These are phyloP conservation scores for Myotis planiceps DNA, from an alignment of 2,797 vertebrate species.

Conservation along the genomic window DNA sequence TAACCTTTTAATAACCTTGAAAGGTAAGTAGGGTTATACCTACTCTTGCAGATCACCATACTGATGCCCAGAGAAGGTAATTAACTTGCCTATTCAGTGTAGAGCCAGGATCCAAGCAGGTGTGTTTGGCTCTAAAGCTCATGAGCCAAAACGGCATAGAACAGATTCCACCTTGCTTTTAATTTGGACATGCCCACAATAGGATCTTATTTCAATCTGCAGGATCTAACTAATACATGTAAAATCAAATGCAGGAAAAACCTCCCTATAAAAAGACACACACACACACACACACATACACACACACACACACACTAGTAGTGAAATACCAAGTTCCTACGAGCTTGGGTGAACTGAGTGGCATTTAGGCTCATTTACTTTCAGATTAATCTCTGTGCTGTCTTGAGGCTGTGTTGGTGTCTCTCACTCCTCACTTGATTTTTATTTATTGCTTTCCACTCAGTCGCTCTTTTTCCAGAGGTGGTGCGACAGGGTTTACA, in stretches of 20 bases:
- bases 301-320: background rate
- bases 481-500: background rate
- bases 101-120: background rate
- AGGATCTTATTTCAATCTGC: background rate
- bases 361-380: background rate
- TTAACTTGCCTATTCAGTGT: no score
- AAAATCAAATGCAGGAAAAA: background rate
- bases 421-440: background rate
- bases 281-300: no score
- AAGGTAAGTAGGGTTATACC: background rate
- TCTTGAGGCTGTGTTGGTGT: fast-evolving
- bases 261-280: background rate
- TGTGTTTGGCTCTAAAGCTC: background rate
- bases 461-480: background rate
- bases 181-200: fast-evolving
- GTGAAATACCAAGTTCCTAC: background rate
- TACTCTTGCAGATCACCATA: background rate
- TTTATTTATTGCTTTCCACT: conserved; percentile 13
- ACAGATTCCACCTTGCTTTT: fast-evolving
- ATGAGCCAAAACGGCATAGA: fast-evolving
- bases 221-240: fast-evolving
- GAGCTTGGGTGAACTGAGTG: background rate
- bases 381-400: background rate
- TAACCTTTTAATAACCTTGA: background rate
- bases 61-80: background rate